Conservation (phyloP, 2,113 vertebrate species). For the Gallinago jamesoni region DNA sequence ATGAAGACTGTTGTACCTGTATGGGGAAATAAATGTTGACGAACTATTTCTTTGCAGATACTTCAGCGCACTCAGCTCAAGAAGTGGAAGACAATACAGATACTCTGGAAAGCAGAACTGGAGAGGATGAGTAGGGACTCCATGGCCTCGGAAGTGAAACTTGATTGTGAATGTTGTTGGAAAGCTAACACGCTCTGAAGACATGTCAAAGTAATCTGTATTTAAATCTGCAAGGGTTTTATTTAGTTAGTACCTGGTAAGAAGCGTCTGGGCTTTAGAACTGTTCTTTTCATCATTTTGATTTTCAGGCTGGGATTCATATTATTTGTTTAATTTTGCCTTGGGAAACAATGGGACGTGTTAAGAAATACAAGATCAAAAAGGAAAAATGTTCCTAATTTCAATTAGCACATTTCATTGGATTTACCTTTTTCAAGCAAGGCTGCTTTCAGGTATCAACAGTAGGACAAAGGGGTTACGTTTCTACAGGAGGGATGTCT, state of each 20-base stretch:
- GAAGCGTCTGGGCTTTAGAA: constrained; percentile 70
- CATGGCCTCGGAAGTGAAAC: constrained; percentile 27
- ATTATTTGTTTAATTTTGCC: constrained; percentile 50
- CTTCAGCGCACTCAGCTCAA: constrained; percentile 29
- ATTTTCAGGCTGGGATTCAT: constrained; percentile 68
- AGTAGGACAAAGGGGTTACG: constrained; percentile 25
- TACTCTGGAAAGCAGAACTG: constrained; percentile 54
- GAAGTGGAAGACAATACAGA: constrained; percentile 55
- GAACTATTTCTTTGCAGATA: constrained; percentile 55
- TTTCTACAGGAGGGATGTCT: constrained; percentile 48
- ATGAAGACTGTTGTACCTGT: background rate
- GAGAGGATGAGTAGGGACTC: constrained; percentile 51
- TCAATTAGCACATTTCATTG: constrained; percentile 46
- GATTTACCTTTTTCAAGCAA: constrained; percentile 45
- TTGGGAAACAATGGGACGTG: constrained; percentile 18
- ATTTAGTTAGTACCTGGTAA: constrained; percentile 62
- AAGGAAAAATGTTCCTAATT: constrained; percentile 29
- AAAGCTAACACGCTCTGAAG: constrained; percentile 64
- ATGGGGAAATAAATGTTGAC: background rate
- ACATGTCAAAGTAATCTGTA: constrained; percentile 60
- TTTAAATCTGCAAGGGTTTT: constrained; percentile 63
- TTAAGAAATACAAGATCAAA: background rate
- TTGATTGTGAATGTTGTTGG: constrained; percentile 45
- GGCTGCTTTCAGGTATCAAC: constrained; percentile 38
- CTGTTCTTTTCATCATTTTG: constrained; percentile 66